Evolutionary conservation across 2,797 vertebrate species (phyloP).

Genomic region (Macrochelys suwanniensis): DNA sequence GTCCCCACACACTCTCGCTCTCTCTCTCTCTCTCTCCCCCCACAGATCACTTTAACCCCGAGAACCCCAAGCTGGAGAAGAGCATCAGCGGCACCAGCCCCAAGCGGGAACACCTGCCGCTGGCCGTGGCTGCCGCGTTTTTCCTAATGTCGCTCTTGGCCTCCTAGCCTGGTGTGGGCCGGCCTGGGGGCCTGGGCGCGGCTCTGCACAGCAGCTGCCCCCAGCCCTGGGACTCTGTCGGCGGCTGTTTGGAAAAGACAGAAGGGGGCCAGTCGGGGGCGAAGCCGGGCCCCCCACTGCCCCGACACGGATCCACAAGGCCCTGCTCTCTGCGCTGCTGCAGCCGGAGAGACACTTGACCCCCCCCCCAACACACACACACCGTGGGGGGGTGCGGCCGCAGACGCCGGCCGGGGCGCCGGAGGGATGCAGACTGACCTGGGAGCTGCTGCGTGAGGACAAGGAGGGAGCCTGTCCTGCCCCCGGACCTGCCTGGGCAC

Average conservation of each 20-base stretch:
- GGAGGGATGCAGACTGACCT: not conserved
- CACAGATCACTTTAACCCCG: constrained; percentile 91
- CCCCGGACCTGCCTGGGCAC: not conserved
- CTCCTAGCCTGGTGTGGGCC: constrained; percentile 87
- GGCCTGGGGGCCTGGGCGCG: not conserved
- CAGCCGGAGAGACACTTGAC: not conserved
- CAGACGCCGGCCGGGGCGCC: not conserved
- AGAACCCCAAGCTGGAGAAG: constrained; percentile 96
- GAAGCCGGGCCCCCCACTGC: not conserved
- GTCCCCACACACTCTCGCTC: not conserved
- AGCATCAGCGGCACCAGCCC: constrained; percentile 96
- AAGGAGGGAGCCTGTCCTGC: constrained; percentile 12
- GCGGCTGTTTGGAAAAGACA: not conserved
- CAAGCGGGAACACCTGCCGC: constrained; percentile 91
- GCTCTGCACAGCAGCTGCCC: constrained; percentile 32
- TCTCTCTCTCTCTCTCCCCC: constrained; percentile 15
- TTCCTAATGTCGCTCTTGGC: constrained; percentile 89
- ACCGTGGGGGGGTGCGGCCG: not conserved
- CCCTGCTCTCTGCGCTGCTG: not conserved
- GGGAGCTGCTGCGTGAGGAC: not conserved
- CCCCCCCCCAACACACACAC: too few species aligned
- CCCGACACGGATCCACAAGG: not conserved
- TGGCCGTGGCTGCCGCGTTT: constrained; percentile 90
- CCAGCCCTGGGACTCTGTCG: not conserved
- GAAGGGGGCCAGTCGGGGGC: too few species aligned